A percentile compares a stretch with the other conserved stretches of the same genome.
Evolutionary conservation across 2,113 vertebrate genomes (phyloP).

Genomic region (Spea multiplicata): DNA sequence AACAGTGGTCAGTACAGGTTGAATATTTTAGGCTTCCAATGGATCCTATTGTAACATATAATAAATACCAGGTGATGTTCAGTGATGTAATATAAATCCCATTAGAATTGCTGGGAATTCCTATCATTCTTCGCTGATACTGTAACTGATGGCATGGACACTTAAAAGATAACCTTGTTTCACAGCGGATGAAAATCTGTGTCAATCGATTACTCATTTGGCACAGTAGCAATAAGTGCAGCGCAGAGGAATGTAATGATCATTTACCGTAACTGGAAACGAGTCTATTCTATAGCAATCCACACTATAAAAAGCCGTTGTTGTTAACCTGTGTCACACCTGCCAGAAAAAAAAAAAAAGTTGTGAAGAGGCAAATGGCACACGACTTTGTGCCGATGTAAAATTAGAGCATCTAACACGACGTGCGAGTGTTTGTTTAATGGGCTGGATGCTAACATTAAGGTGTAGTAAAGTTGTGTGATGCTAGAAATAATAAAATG

Average conservation of each 20-base stretch:
- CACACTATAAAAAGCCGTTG: constrained; percentile 10
- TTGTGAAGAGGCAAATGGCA: constrained; percentile 7
- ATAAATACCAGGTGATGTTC: too few relatives aligned
- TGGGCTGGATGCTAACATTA: constrained; percentile 12
- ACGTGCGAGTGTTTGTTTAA: constrained; percentile 16
- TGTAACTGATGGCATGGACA: too few relatives aligned
- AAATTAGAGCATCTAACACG: too few relatives aligned
- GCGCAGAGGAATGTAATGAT: constrained; percentile 5
- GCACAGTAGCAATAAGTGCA: background rate
- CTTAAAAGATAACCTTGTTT: too few relatives aligned
- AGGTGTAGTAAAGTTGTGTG: background rate
- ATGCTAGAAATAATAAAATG: too few relatives aligned
- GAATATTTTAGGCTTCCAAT: too few relatives aligned
- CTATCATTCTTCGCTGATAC: too few relatives aligned
- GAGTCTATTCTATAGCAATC: background rate
- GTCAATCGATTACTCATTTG: constrained; percentile 3
- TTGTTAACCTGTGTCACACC: constrained; percentile 2
- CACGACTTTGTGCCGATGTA: background rate
- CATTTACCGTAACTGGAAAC: constrained; percentile 7
- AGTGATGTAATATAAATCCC: too few relatives aligned
- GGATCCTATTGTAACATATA: too few relatives aligned
- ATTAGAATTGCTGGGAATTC: too few relatives aligned
- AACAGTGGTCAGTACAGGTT: too few relatives aligned
- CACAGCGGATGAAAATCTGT: background rate
- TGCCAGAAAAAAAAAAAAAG: background rate